Base-by-base conservation (phyloP, 2,113 vertebrate species). In the Syrmaticus mikado region DNA sequence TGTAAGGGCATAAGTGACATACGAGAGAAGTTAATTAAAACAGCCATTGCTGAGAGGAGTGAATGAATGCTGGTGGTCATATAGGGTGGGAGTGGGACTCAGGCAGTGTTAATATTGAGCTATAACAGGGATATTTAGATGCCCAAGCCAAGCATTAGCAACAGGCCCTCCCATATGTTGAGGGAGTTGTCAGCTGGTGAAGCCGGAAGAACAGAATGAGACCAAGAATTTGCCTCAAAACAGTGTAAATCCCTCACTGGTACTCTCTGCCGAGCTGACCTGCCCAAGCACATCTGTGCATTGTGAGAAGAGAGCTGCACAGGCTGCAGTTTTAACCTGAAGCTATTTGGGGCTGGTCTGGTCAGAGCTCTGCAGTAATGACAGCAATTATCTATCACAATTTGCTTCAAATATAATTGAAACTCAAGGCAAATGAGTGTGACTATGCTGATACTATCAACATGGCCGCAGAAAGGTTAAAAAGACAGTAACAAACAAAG, bases 21-120 rank as follows among this genome's bases (percentile, higher is more conserved):
- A 75, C 0, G 9, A 90, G 79, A 88, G 82, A 90, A 94, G 65
- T 83, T 96, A 95, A 93, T 97, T 94, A 90, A 88, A 92, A 91
- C 30, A 95, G 40, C 68, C 92, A 20, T 74, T 81, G 61, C 65
- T 92, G 76, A 0, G 1, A 83, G 85, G 58, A 84, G 55, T 64
- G 41, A 90, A 65, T 86, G 73, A 94, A 62, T 62, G n/a, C 73
- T 1, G 5, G 61, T 95, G 76, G 90, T 88, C 89, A 65, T 74
- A 78, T 8, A 68, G 21, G 82, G 50, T 92, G 82, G 85, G 68
- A 84, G 68, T 61, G 61, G 36, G 61, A 94, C 70, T 86, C 2
- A 2, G 68, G 27, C 40, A 71, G 91, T 72, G 78, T 19, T 90
- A 36, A 52, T 75, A 55, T 22, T 82, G 65, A 91, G 61, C 53